Evolutionary conservation across 2,888 invertebrate genomes (phyloP).

Genomic region (Drosophila mulleri): DNA sequence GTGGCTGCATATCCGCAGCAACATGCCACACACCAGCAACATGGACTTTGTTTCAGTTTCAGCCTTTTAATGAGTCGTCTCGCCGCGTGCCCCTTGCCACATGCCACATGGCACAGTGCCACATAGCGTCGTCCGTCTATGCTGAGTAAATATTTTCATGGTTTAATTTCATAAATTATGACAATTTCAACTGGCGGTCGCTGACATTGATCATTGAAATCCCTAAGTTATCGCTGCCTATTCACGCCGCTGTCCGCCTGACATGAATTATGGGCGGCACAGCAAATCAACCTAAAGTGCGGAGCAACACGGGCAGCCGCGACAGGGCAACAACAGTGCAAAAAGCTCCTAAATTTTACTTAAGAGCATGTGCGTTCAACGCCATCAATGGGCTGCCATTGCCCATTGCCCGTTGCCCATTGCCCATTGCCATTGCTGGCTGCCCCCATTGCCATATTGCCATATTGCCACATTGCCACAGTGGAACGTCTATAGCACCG

Average conservation of each 20-base stretch:
- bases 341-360: constrained; percentile 83
- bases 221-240: constrained; percentile 82
- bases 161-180: constrained; percentile 80
- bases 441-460: constrained; percentile 19
- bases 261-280: constrained; percentile 82
- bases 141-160: constrained; percentile 76
- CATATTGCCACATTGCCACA: constrained; percentile 14
- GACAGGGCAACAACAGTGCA: constrained; percentile 65
- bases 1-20: constrained; percentile 71
- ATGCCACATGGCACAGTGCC: neutral
- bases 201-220: constrained; percentile 83
- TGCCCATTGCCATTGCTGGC: constrained; percentile 12
- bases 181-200: constrained; percentile 61
- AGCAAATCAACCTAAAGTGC: constrained; percentile 82
- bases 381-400: constrained; percentile 77
- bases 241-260: constrained; percentile 51
- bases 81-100: constrained; percentile 39
- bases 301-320: constrained; percentile 26
- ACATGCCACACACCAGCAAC: constrained; percentile 63
- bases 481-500: constrained; percentile 29
- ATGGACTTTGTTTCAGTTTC: constrained; percentile 48
- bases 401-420: constrained; percentile 1
- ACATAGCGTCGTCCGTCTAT: neutral
- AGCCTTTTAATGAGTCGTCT: constrained; percentile 65
- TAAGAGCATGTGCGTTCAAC: constrained; percentile 78